A percentile compares a stretch with the other conserved stretches of the same genome.
These are phyloP conservation scores for Diprion similis DNA, from an alignment of 1,140 invertebrate genomes.

Conservation along the genomic window DNA sequence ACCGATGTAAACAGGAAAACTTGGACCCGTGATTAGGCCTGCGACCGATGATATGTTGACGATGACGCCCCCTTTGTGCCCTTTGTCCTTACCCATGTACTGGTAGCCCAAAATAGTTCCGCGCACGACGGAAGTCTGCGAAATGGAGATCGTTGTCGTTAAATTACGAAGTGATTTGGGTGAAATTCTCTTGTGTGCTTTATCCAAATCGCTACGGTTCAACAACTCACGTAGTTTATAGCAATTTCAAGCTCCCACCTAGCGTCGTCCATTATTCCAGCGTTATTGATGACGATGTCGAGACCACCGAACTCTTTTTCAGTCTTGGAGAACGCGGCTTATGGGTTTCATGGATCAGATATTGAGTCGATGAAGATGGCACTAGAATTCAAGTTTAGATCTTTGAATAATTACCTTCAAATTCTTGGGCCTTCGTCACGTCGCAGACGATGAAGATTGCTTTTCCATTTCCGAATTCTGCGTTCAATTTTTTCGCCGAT, in stretches of 20 bases:
- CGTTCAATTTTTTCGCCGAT: constrained; percentile 22
- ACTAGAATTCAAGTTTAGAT: background rate
- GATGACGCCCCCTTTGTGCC: constrained; percentile 66
- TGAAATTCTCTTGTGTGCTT: no score
- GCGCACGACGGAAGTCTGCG: background rate
- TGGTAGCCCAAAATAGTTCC: constrained; percentile 39
- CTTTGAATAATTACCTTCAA: constrained; percentile 23
- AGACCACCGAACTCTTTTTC: constrained; percentile 39
- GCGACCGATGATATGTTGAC: constrained; percentile 68
- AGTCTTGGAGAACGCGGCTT: constrained; percentile 48
- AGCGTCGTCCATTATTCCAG: constrained; percentile 58
- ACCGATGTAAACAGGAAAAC: constrained; percentile 67
- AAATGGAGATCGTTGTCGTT: background rate
- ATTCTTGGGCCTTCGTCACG: constrained; percentile 30
- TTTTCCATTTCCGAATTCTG: constrained; percentile 32
- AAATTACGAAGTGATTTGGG: no score
- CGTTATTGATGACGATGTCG: constrained; percentile 61
- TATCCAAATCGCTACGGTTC: no score
- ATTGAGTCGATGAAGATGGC: no score
- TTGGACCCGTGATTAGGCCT: constrained; percentile 56
- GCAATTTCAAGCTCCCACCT: constrained; percentile 55
- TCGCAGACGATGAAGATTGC: constrained; percentile 32
- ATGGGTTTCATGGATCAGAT: background rate
- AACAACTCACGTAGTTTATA: no score
- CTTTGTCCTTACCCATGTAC: constrained; percentile 65